Conservation (phyloP, 2,113 vertebrate species). For the Zapornia atra region DNA sequence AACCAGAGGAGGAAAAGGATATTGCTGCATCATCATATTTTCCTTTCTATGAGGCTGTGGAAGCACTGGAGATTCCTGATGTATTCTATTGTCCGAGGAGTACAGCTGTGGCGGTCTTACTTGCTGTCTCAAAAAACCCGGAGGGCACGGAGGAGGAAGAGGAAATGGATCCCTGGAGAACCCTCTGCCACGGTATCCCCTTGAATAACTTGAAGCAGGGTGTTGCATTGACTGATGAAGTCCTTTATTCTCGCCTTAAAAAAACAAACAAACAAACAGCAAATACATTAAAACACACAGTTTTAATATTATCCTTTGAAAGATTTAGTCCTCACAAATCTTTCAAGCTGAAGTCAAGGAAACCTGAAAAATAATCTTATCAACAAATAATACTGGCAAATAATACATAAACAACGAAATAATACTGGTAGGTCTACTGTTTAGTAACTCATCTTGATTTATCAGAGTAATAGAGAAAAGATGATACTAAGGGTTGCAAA, state of each 20-base stretch:
- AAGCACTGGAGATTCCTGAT: constrained; percentile 40
- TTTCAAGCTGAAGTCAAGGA: not conserved
- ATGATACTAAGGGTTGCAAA: not conserved
- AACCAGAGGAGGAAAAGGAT: constrained; percentile 50
- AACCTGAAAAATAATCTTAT: not conserved
- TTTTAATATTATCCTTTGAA: not conserved
- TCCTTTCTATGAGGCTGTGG: constrained; percentile 22
- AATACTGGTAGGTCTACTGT: not conserved
- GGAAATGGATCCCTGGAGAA: constrained; percentile 25
- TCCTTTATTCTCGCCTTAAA: constrained; percentile 52
- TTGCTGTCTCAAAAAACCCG: not conserved
- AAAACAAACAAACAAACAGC: not conserved
- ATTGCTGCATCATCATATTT: constrained; percentile 30
- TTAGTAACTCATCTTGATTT: not conserved
- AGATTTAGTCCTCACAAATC: not conserved
- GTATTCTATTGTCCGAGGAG: constrained; percentile 5
- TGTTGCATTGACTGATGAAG: constrained; percentile 34
- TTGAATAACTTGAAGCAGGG: constrained; percentile 15
- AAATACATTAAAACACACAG: not conserved
- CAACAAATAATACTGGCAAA: not conserved
- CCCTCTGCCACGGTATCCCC: constrained; percentile 45
- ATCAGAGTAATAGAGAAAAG: not conserved
- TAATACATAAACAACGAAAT: not conserved
- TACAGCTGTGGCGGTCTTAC: constrained; percentile 11
- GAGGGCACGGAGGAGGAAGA: not conserved